Conservation (phyloP, 2,797 vertebrate species). For the Karalla daura region DNA sequence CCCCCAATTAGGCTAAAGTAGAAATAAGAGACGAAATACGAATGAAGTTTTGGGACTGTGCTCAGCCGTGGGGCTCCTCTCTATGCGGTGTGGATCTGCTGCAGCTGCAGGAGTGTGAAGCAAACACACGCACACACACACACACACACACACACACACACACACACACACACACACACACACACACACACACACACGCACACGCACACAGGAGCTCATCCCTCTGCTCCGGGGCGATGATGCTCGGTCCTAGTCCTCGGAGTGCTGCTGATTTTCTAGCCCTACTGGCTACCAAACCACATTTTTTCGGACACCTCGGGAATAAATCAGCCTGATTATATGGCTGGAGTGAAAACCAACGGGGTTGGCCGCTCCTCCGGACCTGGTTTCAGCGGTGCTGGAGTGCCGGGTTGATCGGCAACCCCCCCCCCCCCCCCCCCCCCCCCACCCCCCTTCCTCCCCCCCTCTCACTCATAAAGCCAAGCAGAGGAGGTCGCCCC, state of each 20-base stretch:
- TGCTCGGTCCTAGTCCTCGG: slow-evolving; percentile 8
- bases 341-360: slow-evolving; percentile 24
- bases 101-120: slow-evolving; percentile 5
- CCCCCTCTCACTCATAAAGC: slow-evolving; percentile 17
- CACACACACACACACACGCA: slow-evolving; percentile 11
- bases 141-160: slow-evolving; percentile 8
- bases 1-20: background rate
- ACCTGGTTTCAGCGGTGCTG: slow-evolving; percentile 2
- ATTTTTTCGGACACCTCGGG: slow-evolving; percentile 16
- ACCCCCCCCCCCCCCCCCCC: slow-evolving; percentile 1
- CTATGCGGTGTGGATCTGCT: background rate
- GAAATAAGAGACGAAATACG: background rate
- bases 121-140: slow-evolving; percentile 17
- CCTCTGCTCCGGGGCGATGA: slow-evolving; percentile 9
- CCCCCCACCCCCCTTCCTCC: slow-evolving; percentile 1
- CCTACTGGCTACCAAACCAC: background rate
- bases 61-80: background rate
- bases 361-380: background rate
- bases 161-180: slow-evolving; percentile 8
- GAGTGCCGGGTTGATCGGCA: slow-evolving; percentile 17
- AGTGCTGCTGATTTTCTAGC: slow-evolving; percentile 6
- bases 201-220: slow-evolving; percentile 3
- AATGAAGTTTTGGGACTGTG: background rate
- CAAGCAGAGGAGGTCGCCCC: background rate
- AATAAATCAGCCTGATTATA: slow-evolving; percentile 22